These are phyloP conservation scores for Phortica variegata DNA, from an alignment of 1,140 invertebrate genomes.

Conservation along the genomic window DNA sequence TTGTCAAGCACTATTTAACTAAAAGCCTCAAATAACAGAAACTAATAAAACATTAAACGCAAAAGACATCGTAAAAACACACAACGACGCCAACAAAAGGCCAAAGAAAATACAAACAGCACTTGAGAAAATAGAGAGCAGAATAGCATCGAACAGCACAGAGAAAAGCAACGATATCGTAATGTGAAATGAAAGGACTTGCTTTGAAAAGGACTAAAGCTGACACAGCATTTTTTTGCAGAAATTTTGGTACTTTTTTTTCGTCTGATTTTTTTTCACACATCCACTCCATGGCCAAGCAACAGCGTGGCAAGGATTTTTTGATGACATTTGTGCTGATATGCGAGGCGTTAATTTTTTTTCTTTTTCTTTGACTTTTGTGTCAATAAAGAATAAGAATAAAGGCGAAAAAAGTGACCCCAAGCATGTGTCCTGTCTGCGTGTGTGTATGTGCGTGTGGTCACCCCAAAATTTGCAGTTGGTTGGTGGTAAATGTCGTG, in stretches of 20 bases:
- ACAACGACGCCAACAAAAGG: conserved; percentile 4
- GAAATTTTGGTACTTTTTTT: background rate
- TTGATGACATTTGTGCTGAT: conserved; percentile 36
- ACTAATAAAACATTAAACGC: conserved; percentile 36
- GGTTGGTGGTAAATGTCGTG: no score
- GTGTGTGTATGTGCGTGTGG: no score
- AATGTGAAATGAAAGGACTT: no score
- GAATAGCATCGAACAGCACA: conserved; percentile 1
- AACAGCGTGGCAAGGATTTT: no score
- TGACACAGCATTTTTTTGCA: conserved; percentile 33
- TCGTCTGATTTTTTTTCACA: no score
- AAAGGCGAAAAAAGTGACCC: conserved; percentile 31
- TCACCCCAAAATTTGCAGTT: no score
- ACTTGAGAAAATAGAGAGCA: conserved; percentile 35
- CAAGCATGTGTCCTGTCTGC: conserved; percentile 19
- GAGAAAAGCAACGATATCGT: no score
- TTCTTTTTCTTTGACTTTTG: background rate
- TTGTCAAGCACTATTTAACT: conserved; percentile 49
- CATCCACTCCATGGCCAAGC: no score
- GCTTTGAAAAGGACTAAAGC: no score
- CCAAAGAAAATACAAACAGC: conserved; percentile 1
- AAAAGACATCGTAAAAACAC: conserved; percentile 12
- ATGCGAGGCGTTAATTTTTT: conserved; percentile 40
- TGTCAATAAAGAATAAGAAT: conserved; percentile 14
- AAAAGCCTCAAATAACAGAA: conserved; percentile 22